phyloP scores from a whole-genome alignment of 23 tunicate species.

The Phallusia fumigata region DNA sequence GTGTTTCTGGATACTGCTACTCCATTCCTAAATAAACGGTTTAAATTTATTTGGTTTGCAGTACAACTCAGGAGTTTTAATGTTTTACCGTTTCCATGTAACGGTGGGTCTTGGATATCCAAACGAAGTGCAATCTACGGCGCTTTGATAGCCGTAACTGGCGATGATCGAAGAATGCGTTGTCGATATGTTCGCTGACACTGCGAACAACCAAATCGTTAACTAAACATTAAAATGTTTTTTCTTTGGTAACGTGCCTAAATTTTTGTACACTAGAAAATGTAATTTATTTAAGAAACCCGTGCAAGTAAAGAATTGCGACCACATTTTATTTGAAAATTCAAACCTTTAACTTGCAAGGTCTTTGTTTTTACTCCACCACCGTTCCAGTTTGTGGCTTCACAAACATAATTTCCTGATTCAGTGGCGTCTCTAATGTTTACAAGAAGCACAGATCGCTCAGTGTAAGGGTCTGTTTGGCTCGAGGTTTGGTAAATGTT shows the following conservation, averaged over 20 bases:
- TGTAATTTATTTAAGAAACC: too few species aligned
- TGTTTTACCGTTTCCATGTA: slow-evolving; percentile 3
- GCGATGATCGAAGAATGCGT: neutral
- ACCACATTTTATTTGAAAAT: neutral
- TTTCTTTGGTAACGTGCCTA: too few species aligned
- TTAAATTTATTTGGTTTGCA: too few species aligned
- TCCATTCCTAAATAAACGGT: neutral
- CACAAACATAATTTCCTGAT: neutral
- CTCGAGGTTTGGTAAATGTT: slow-evolving; percentile 5
- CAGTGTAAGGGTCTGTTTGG: neutral
- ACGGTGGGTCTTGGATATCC: neutral
- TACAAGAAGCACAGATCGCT: neutral
- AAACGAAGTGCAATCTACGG: neutral
- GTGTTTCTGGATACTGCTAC: neutral
- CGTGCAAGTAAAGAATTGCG: neutral
- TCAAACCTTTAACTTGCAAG: neutral
- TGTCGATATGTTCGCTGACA: neutral
- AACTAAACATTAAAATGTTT: too few species aligned
- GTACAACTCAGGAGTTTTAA: too few species aligned
- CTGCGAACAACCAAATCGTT: neutral
- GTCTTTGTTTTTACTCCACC: neutral
- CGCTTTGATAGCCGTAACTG: neutral
- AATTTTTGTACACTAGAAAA: too few species aligned
- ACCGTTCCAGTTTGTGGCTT: slow-evolving; percentile 3
- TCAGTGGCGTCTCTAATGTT: neutral